Evolutionary conservation across 1,140 invertebrate genomes (phyloP).

Genomic region (Lepidurus packardi): DNA sequence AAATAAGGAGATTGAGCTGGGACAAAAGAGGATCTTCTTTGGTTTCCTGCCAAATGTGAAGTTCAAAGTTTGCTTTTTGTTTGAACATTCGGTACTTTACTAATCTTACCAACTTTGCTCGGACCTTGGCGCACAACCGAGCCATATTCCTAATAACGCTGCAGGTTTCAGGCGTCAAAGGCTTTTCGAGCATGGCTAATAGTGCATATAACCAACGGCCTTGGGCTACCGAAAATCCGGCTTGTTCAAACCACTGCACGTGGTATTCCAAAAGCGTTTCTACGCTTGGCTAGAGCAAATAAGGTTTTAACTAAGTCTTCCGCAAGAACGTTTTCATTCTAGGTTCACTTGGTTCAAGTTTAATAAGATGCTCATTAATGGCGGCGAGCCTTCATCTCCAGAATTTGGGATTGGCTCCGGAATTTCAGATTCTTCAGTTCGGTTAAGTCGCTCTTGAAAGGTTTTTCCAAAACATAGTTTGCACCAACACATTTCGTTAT

Average conservation of each 20-base stretch:
- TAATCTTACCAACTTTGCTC: conserved; percentile 49
- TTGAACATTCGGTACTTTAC: conserved; percentile 11
- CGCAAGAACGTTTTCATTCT: conserved; percentile 8
- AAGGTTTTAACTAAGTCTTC: conserved; percentile 27
- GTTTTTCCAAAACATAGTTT: conserved; percentile 45
- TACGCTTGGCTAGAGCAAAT: conserved; percentile 43
- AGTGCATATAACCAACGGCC: conserved; percentile 58
- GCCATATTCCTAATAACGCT: conserved; percentile 51
- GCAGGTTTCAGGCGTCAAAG: conserved; percentile 54
- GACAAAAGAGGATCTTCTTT: conserved; percentile 45
- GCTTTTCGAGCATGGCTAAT: conserved; percentile 52
- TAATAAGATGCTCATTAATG: conserved; percentile 48
- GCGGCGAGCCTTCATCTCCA: conserved; percentile 40
- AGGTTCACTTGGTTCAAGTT: conserved; percentile 47
- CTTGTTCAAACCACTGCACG: conserved; percentile 47
- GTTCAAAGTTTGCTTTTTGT: neutral
- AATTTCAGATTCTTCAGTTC: conserved; percentile 32
- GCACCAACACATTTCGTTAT: conserved; percentile 46
- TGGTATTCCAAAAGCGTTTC: conserved; percentile 52
- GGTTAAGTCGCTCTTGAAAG: conserved; percentile 36
- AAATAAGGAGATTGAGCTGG: conserved; percentile 56
- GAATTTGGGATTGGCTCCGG: neutral
- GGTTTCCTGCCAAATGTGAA: conserved; percentile 43
- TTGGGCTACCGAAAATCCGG: conserved; percentile 45
- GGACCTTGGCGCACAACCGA: conserved; percentile 49